Conservation (phyloP, 2,797 vertebrate genomes). For the Hapalemur alaotrensis region DNA sequence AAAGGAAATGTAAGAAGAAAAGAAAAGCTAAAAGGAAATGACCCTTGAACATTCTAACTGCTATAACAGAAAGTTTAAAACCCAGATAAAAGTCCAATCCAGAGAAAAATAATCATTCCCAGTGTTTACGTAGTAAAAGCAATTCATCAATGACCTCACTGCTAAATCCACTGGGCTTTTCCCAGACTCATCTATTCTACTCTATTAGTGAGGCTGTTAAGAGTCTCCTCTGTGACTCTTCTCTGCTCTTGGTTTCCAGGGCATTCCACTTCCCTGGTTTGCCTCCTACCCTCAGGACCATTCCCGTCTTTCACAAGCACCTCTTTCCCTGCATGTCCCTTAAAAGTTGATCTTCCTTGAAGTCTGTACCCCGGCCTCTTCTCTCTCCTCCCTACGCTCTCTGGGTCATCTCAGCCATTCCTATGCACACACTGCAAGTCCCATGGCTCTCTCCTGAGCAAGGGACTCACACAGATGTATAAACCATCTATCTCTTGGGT, state of each 20-base stretch:
- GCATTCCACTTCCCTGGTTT: neutral
- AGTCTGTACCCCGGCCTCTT: neutral
- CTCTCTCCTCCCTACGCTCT: neutral
- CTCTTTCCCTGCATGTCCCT: constrained; percentile 6
- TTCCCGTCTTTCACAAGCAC: neutral
- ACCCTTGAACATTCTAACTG: constrained; percentile 43
- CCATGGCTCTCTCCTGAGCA: neutral
- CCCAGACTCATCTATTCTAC: neutral
- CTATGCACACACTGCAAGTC: neutral
- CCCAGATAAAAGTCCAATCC: neutral
- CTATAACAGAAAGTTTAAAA: constrained; percentile 43
- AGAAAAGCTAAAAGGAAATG: constrained; percentile 58
- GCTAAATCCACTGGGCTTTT: neutral
- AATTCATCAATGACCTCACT: neutral
- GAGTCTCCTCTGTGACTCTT: neutral
- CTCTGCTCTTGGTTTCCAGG: neutral
- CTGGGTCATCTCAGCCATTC: neutral
- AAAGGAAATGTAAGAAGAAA: constrained; percentile 52
- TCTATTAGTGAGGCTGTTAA: neutral
- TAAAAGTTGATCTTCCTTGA: neutral
- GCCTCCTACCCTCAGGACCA: neutral
- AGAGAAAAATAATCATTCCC: constrained; percentile 7
- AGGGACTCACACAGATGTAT: neutral
- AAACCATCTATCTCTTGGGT: neutral
- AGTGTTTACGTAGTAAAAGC: neutral